A percentile compares a stretch with the other conserved stretches of the same genome.
These are phyloP conservation scores for Lipophrys pholis DNA, from an alignment of 2,113 vertebrate genomes.

Conservation along the genomic window DNA sequence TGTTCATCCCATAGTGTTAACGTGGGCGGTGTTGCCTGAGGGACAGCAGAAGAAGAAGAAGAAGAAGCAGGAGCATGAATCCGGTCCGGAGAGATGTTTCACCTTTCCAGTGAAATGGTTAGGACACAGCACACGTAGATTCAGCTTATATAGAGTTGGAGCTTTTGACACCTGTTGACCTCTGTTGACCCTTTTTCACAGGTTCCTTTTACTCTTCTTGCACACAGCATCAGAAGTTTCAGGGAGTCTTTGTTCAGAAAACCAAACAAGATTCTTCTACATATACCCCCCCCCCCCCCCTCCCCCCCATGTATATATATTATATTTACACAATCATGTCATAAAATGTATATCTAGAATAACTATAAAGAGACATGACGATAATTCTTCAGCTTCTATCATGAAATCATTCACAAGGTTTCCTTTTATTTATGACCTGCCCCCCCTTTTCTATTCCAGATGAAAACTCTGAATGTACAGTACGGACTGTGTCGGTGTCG, in stretches of 20 bases:
- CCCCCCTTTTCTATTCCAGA: conserved; percentile 82
- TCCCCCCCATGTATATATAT: conserved; percentile 78
- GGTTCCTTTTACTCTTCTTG: conserved; percentile 70
- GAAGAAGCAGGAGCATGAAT: conserved; percentile 42
- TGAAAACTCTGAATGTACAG: conserved; percentile 85
- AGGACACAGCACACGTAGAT: conserved; percentile 81
- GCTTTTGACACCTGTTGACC: conserved; percentile 59
- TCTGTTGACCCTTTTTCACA: conserved; percentile 32
- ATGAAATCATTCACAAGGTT: conserved; percentile 42
- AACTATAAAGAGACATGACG: conserved; percentile 66
- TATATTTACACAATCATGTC: conserved; percentile 80
- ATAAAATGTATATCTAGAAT: conserved; percentile 70
- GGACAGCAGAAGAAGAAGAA: conserved; percentile 7
- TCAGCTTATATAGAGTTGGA: conserved; percentile 67
- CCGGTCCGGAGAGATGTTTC: conserved; percentile 54
- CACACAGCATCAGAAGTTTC: conserved; percentile 80
- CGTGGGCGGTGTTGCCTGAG: conserved; percentile 61
- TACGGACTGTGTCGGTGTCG: conserved; percentile 75
- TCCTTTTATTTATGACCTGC: conserved; percentile 51
- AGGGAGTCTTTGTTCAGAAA: conserved; percentile 73
- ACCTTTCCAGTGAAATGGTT: conserved; percentile 69
- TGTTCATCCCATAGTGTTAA: conserved; percentile 79
- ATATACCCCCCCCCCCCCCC: conserved; percentile 58
- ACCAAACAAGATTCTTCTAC: conserved; percentile 56
- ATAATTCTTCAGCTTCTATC: conserved; percentile 50